Conservation (phyloP, 2,113 vertebrate species). For the Guaruba guarouba region DNA sequence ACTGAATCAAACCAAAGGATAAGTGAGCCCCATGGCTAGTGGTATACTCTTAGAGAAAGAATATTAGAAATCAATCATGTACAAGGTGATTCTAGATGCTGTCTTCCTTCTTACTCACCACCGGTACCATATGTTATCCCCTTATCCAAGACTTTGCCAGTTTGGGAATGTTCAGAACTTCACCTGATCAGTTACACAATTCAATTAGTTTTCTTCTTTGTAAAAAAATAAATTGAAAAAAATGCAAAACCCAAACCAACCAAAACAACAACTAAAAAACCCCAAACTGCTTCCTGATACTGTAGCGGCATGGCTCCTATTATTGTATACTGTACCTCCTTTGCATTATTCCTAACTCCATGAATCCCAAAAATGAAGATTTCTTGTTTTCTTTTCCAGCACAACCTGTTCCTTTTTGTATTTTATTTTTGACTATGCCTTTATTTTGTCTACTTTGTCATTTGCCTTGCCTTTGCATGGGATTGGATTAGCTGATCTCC, state of each 20-base stretch:
- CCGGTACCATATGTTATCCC: background rate
- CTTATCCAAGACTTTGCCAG: background rate
- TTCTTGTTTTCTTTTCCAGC: background rate
- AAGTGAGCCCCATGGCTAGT: background rate
- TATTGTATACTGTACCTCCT: background rate
- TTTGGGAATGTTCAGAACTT: background rate
- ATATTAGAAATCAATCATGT: background rate
- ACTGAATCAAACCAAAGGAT: background rate
- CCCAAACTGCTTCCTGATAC: background rate
- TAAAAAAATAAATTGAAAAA: background rate
- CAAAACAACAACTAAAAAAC: background rate
- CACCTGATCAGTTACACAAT: background rate
- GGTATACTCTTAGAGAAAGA: background rate
- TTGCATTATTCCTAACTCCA: background rate
- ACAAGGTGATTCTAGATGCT: background rate
- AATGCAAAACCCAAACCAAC: background rate
- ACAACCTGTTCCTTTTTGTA: background rate
- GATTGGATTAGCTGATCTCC: background rate
- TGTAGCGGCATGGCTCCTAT: background rate
- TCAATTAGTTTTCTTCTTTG: background rate
- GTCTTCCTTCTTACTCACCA: background rate
- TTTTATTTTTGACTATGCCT: background rate
- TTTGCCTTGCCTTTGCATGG: background rate
- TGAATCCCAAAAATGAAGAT: background rate
- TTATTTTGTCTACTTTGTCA: background rate